Evolutionary conservation across 2,113 vertebrate genomes (phyloP).

Genomic region (Brachyhypopomus occidentalis): DNA sequence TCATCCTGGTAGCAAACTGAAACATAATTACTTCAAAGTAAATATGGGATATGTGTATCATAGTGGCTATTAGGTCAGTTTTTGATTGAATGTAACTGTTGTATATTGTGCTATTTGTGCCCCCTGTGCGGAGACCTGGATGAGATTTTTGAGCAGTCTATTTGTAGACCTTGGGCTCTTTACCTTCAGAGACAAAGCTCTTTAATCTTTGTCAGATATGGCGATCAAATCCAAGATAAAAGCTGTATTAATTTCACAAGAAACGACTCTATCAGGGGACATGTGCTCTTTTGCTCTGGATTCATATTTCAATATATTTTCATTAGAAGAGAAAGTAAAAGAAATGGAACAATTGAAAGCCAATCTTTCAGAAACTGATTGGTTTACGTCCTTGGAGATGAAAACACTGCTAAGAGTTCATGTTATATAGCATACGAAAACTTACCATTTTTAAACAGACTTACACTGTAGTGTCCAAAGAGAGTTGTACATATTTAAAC

Average conservation of each 20-base stretch:
- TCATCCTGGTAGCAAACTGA: not conserved
- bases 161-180: conserved; percentile 12
- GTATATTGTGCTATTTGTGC: not conserved
- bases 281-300: conserved; percentile 40
- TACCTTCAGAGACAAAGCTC: conserved; percentile 40
- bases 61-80: not conserved
- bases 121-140: not conserved
- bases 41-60: conserved; percentile 4
- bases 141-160: conserved; percentile 28
- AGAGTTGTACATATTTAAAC: conserved; percentile 18
- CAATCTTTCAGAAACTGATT: conserved; percentile 45
- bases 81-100: not conserved
- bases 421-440: conserved; percentile 24
- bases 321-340: conserved; percentile 27
- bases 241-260: conserved; percentile 29
- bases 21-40: conserved; percentile 5
- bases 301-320: conserved; percentile 37
- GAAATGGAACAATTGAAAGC: conserved; percentile 41
- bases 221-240: conserved; percentile 37
- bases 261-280: conserved; percentile 39
- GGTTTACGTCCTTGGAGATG: conserved; percentile 26
- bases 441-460: not conserved
- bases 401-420: conserved; percentile 20
- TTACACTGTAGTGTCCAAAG: not conserved
- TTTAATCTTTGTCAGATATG: conserved; percentile 42